Evolutionary conservation across 2,888 invertebrate species (phyloP), one percentile per base, ranked within the genome.

Genomic region (Ophonus ardosiacus): DNA sequence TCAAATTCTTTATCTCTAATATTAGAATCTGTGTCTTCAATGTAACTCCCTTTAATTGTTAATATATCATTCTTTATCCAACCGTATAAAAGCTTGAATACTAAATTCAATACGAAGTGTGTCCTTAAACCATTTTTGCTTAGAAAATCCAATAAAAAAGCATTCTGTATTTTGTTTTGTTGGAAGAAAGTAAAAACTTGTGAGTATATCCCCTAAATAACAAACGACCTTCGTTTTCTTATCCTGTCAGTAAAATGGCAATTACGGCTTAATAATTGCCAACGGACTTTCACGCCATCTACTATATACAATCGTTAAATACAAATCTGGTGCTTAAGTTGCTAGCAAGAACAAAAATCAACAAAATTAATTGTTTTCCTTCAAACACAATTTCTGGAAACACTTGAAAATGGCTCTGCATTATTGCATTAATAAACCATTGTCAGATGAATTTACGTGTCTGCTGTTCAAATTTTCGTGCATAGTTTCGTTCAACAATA

Each of bases 251-350:
- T 40, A 51, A 74, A 74, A 74, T 24, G 18, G 43, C 71, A 43
- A 74, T 74, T 74, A 43, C 43, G 17, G 43, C 43, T 40, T 74
- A 68, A 68, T 68, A 74, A 74, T 74, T 74, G 71, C 43, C 40
- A 43, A 24, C 51, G 40, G 71, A 74, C 38, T 43, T 74, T 74
- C 71, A 18, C 31, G 24, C 18, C 63, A 18, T 10, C 68, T n/a
- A 71, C 15, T 43, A 43, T 74, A 18, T 18, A 40, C 40, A 74
- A 71, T 71, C 8, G 8, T 71, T 68, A 40, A 71, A 71, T 40
- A 71, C 68, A 40, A 71, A 74, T 74, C 71, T 40, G 71, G 2
- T 43, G 40, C 40, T 43, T 40, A 17, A 13, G n/a, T 17, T 31
- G 38, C 31, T 38, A 7, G 13, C 24, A n/a, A 31, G n/a, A 68